Base-by-base conservation (phyloP, 1,140 invertebrate genomes). In the Trissolcus basalis region DNA sequence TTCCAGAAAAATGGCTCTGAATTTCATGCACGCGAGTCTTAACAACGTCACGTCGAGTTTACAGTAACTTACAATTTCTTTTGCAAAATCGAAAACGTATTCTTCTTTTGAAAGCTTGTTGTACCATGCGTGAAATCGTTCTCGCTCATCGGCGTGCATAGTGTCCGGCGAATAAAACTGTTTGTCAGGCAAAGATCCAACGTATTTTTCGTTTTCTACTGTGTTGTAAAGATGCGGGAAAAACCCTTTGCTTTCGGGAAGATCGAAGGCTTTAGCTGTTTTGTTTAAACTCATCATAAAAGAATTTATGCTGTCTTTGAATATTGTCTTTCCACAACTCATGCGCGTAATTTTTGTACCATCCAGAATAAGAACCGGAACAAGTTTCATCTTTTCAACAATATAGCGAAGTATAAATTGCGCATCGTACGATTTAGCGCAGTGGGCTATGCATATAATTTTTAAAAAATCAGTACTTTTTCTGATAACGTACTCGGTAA, bases 271-370 rank as follows among this genome's bases (percentile, higher is more conserved):
- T 69, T 79, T 53, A 1, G 78, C 78, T 13, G 82, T 50, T 35
- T 39, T 54, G 3, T 48, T 50, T 6, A 79, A 49, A 6, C 73
- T 13, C 77, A 82, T 82, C 1, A 65, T 73, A 47, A 83, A 77
- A 70, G 81, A 82, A 67, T 77, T 78, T 67, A 80, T 48, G 39
- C 74, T 77, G 60, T 84, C 82, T 27, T 82, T 68, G 60, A 84
- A 82, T 14, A 55, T 48, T 0, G 69, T 63, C 11, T 43, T 43
- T 11, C 11, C 39, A n/a, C 39, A 43, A n/a, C 4, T 8, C 39
- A 43, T 43, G 4, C 3, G 39, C 4, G 12, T 43, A n/a, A 43
- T 43, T 43, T n/a, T 43, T 43, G 39, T 43, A 43, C 39, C 39
- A n/a, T n/a, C 12, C 39, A 43, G 11, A 43, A 43, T 6, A 11